These are phyloP conservation scores for Drosophila putrida DNA, from an alignment of 2,888 invertebrate species.

Conservation along the genomic window DNA sequence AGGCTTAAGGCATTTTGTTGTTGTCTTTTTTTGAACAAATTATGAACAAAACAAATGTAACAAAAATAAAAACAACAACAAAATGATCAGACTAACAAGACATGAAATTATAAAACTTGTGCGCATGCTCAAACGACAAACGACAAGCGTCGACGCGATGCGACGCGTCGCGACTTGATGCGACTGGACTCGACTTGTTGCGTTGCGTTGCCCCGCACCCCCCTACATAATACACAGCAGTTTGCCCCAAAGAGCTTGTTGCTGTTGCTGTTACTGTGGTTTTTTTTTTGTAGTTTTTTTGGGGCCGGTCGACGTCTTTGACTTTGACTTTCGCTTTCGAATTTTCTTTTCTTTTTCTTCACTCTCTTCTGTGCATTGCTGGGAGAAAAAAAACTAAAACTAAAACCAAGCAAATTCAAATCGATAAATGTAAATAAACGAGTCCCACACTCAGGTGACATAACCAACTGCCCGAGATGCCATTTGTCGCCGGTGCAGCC, in stretches of 20 bases:
- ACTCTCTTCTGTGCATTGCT: constrained; percentile 48
- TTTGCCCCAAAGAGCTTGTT: not conserved
- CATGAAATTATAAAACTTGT: constrained; percentile 73
- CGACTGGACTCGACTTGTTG: constrained; percentile 11
- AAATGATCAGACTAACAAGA: constrained; percentile 45
- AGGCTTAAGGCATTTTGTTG: constrained; percentile 14
- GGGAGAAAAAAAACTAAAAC: constrained; percentile 6
- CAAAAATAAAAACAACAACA: constrained; percentile 38
- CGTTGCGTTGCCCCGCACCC: not conserved
- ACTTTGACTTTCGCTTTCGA: constrained; percentile 82
- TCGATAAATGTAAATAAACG: constrained; percentile 76
- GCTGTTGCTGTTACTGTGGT: constrained; percentile 26
- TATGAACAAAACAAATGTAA: constrained; percentile 36
- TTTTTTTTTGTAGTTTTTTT: not conserved
- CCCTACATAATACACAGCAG: not conserved
- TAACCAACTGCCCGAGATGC: constrained; percentile 77
- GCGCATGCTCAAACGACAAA: constrained; percentile 55
- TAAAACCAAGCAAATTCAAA: constrained; percentile 64
- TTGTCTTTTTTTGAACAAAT: constrained; percentile 14
- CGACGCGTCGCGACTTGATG: constrained; percentile 28
- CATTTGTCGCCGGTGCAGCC: constrained; percentile 11
- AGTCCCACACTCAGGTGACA: constrained; percentile 64
- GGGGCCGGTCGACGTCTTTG: constrained; percentile 58
- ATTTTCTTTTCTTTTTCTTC: constrained; percentile 69
- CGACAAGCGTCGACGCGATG: constrained; percentile 11